phyloP scores from a whole-genome alignment of 2,888 invertebrate species.

The Torymus tubicola region DNA sequence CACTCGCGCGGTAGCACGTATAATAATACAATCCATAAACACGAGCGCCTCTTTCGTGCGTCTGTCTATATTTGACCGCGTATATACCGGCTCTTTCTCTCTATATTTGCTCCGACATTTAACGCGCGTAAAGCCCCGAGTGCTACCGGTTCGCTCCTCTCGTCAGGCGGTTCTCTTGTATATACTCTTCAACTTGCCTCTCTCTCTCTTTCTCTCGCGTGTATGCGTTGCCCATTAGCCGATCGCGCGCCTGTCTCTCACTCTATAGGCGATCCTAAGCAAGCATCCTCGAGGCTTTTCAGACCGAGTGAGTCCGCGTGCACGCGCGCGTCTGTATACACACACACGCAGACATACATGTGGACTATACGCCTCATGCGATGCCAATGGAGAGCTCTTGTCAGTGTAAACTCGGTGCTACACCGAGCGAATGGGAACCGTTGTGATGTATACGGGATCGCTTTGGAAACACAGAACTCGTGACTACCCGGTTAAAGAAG shows the following conservation, averaged over 20 bases:
- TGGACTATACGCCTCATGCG: no score
- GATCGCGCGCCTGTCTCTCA: background rate
- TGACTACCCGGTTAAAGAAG: no score
- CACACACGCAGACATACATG: no score
- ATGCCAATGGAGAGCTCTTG: no score
- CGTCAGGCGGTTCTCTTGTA: background rate
- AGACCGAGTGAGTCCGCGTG: background rate
- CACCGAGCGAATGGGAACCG: no score
- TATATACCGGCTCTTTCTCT: background rate
- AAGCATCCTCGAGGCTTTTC: conserved; percentile 32
- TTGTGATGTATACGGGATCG: no score
- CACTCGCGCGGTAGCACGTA: conserved; percentile 26
- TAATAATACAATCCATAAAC: conserved; percentile 36
- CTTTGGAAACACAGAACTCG: no score
- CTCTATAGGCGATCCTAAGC: conserved; percentile 38
- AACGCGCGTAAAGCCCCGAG: conserved; percentile 14
- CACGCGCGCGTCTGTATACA: no score
- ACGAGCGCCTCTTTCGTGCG: conserved; percentile 6
- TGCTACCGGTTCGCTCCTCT: conserved; percentile 37
- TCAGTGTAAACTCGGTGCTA: no score
- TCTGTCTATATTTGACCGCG: background rate
- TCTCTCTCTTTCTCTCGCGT: background rate
- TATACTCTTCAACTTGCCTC: background rate
- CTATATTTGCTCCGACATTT: conserved; percentile 49
- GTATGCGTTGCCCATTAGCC: conserved; percentile 33